Evolutionary conservation across 2,797 vertebrate genomes (phyloP).

Genomic region (Potorous gilbertii): DNA sequence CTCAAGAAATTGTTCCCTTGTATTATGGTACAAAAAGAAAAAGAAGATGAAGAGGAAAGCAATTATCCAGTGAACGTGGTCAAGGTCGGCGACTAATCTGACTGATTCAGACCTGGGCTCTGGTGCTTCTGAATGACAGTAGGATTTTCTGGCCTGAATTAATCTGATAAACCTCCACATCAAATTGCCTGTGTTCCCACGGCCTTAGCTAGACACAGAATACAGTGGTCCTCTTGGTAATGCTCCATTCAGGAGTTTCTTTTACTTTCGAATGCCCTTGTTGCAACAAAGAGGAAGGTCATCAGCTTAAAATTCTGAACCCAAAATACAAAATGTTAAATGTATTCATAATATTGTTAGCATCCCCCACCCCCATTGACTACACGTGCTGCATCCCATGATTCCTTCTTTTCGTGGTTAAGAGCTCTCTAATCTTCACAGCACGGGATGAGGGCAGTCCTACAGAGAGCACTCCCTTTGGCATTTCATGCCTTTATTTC

Average conservation of each 20-base stretch:
- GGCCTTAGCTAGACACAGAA: slow-evolving; percentile 49
- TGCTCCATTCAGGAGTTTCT: background rate
- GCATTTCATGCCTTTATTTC: slow-evolving; percentile 42
- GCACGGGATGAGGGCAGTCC: slow-evolving; percentile 35
- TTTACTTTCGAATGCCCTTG: background rate
- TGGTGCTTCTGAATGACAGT: background rate
- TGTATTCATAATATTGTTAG: slow-evolving; percentile 12
- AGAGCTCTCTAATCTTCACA: slow-evolving; percentile 7
- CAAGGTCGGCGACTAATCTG: background rate
- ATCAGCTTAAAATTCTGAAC: slow-evolving; percentile 44
- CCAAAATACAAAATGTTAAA: slow-evolving; percentile 43
- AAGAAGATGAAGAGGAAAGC: background rate
- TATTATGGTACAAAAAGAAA: background rate
- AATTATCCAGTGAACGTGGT: background rate
- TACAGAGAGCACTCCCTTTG: slow-evolving; percentile 43
- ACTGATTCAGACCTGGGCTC: background rate
- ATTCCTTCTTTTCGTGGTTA: slow-evolving; percentile 34
- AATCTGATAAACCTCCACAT: slow-evolving; percentile 13
- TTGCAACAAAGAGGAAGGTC: slow-evolving; percentile 44
- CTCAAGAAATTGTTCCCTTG: background rate
- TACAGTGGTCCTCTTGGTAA: background rate
- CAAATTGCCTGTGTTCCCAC: background rate
- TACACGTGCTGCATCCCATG: background rate
- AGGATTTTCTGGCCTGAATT: background rate
- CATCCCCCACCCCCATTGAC: background rate